Percentiles rank a stretch among this genome's conserved stretches.
phyloP scores from a whole-genome alignment of 92 coral and sea anemone species.

The Parazoanthus atlanticus region DNA sequence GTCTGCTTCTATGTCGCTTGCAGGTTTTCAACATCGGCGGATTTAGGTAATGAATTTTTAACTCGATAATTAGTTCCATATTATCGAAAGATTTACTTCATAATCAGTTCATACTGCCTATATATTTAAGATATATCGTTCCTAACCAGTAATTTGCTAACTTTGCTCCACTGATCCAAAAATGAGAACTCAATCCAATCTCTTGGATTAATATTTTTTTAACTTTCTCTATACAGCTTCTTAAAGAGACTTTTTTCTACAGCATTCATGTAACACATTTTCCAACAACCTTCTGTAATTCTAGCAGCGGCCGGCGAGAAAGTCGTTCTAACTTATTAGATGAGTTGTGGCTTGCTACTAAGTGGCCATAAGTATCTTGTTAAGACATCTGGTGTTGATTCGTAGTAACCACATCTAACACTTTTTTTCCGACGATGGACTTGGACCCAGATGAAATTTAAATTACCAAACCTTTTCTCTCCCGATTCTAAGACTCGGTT shows the following conservation, averaged over 20 bases:
- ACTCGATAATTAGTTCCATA: constrained; percentile 25
- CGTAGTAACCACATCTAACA: constrained; percentile 25
- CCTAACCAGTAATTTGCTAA: not conserved
- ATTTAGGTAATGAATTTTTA: not conserved
- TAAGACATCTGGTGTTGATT: constrained; percentile 16
- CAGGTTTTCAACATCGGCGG: not conserved
- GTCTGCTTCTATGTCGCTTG: not conserved
- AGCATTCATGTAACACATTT: not conserved
- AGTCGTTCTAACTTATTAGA: not conserved
- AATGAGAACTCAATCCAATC: too few species aligned
- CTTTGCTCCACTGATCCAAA: not conserved
- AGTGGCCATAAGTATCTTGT: not conserved
- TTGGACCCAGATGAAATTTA: constrained; percentile 13
- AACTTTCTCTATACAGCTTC: not conserved
- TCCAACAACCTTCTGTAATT: not conserved
- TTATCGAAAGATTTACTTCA: not conserved
- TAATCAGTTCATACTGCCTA: not conserved
- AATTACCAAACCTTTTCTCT: not conserved
- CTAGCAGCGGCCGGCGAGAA: too few species aligned
- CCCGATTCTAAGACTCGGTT: not conserved
- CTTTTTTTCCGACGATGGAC: not conserved
- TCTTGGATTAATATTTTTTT: not conserved
- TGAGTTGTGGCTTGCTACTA: not conserved
- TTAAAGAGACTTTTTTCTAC: not conserved
- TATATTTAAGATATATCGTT: not conserved